A percentile compares a stretch with the other conserved stretches of the same genome.
These are phyloP conservation scores for Molossus molossus DNA, from an alignment of 2,797 vertebrate genomes.

Conservation along the genomic window DNA sequence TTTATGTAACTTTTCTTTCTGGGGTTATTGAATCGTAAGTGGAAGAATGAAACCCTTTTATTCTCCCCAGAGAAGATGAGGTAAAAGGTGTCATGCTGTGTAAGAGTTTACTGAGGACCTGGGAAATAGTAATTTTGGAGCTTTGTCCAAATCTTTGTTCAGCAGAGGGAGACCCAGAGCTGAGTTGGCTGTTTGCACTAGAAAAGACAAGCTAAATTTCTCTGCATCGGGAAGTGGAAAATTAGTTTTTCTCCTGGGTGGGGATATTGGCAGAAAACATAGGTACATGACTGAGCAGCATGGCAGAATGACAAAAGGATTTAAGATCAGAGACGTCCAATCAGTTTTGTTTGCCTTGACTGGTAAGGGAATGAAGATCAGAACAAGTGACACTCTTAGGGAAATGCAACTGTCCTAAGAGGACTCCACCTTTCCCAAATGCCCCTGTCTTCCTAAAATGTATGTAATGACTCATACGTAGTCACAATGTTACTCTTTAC, in stretches of 20 bases:
- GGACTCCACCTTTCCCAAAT: neutral
- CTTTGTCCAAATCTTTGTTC: constrained; percentile 70
- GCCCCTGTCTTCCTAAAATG: neutral
- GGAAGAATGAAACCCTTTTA: constrained; percentile 6
- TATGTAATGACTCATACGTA: neutral
- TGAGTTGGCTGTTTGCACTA: constrained; percentile 34
- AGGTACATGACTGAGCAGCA: neutral
- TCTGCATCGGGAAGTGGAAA: constrained; percentile 18
- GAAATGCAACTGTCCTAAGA: neutral
- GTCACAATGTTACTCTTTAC: neutral
- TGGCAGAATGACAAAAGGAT: neutral
- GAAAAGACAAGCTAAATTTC: constrained; percentile 53
- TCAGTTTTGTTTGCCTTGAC: neutral
- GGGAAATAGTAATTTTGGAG: constrained; percentile 59
- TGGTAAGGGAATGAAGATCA: neutral
- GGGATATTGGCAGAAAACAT: constrained; percentile 20
- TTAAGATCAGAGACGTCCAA: neutral
- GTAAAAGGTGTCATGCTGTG: neutral
- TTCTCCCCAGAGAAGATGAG: neutral
- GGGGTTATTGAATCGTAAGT: neutral
- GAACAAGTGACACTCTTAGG: neutral
- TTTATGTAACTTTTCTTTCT: constrained; percentile 59
- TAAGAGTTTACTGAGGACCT: constrained; percentile 67
- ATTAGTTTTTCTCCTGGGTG: constrained; percentile 55
- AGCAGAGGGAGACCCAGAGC: constrained; percentile 58